Evolutionary conservation across 2,113 vertebrate genomes (phyloP).

Genomic region (Leptodactylus fuscus): DNA sequence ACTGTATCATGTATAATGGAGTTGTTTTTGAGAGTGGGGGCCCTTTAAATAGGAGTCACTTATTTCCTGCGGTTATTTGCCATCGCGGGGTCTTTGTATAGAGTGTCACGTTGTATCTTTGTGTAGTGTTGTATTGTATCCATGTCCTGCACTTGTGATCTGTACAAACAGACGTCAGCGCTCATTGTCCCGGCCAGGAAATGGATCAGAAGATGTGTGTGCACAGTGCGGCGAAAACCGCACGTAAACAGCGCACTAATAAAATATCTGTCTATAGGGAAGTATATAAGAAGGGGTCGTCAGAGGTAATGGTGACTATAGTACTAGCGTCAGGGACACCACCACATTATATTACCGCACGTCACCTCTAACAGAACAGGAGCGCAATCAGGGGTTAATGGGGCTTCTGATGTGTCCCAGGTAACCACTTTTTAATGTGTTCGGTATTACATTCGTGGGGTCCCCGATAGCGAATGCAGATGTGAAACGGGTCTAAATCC

Average conservation of each 20-base stretch:
- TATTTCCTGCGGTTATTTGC: too few relatives aligned
- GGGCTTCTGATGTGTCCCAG: too few relatives aligned
- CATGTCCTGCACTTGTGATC: neutral
- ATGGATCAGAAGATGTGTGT: neutral
- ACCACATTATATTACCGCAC: too few relatives aligned
- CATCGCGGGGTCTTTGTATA: too few relatives aligned
- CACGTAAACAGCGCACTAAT: neutral
- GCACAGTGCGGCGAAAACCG: neutral
- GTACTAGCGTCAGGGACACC: neutral
- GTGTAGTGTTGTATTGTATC: neutral
- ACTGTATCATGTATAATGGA: too few relatives aligned
- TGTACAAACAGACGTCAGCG: conserved; percentile 24
- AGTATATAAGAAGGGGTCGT: neutral
- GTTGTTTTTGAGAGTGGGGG: too few relatives aligned
- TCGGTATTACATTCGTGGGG: too few relatives aligned
- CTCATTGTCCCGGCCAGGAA: conserved; percentile 8
- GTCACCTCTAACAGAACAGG: too few relatives aligned
- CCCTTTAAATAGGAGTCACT: neutral
- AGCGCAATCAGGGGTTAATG: too few relatives aligned
- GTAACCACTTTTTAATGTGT: too few relatives aligned
- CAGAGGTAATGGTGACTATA: neutral
- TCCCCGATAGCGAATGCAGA: too few relatives aligned
- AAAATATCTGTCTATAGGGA: neutral
- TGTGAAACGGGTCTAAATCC: too few relatives aligned
- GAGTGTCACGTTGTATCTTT: neutral